Evolutionary conservation across 2,888 invertebrate species (phyloP).

Genomic region (Amorpha juglandis): DNA sequence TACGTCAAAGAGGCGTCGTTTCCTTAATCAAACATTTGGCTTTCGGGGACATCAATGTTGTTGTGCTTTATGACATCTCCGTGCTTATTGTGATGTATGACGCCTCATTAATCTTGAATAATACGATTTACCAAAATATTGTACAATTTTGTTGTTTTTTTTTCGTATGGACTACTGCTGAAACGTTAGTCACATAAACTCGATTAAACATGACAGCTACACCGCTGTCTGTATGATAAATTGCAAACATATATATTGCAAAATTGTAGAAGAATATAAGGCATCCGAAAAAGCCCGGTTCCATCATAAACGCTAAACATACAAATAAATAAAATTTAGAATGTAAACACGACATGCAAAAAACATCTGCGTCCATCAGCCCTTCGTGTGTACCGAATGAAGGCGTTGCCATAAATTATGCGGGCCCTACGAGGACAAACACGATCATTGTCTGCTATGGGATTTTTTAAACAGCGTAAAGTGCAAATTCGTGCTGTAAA

Average conservation of each 20-base stretch:
- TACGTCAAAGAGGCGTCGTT: constrained; percentile 34
- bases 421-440: background rate
- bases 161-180: background rate
- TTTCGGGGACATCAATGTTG: constrained; percentile 11
- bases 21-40: constrained; percentile 21
- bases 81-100: background rate
- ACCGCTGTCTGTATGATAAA: background rate
- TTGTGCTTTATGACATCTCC: constrained; percentile 2
- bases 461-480: constrained; percentile 43
- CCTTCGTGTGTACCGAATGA: constrained; percentile 19
- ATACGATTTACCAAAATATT: background rate
- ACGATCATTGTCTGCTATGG: constrained; percentile 33
- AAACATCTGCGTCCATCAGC: constrained; percentile 13
- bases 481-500: constrained; percentile 40
- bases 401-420: constrained; percentile 17
- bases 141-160: background rate
- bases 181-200: background rate
- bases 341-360: background rate
- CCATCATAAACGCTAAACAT: background rate
- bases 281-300: too few relatives aligned
- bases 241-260: background rate
- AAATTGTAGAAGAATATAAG: background rate
- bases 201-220: background rate
- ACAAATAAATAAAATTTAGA: constrained; percentile 12
- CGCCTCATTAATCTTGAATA: background rate